Evolutionary conservation across 2,888 invertebrate genomes (phyloP), one percentile per base, ranked within the genome.

Genomic region (Notodromas monacha): DNA sequence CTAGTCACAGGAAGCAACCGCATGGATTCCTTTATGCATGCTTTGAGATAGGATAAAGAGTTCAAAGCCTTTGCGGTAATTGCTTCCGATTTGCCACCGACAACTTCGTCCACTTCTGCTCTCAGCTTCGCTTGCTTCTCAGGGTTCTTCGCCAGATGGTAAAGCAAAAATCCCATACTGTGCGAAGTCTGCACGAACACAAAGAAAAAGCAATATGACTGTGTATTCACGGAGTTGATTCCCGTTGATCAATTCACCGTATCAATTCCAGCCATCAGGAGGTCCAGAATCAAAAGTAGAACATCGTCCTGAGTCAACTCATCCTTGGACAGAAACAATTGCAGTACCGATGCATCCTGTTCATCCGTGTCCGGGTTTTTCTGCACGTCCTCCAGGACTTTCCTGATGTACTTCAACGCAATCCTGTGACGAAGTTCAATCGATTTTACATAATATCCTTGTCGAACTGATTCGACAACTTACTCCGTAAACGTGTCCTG

Each of bases 221-320:
- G 8, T 16, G 26, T 21, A 21, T 21, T 8, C 21, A 26, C 15
- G 34, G 30, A 39, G 35, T 15, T 30, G 6, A 16, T 33, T 34
- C 30, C 36, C 35, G 14, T 15, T 35, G 35, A 12, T n/a, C 12
- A 26, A 12, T n/a, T 21, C n/a, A 21, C 76, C 42, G 76, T 76
- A 45, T 76, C 76, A 38, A 77, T 74, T 35, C 76, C 76, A 36
- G 76, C 76, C 26, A 76, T 54, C 39, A 77, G 72, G 36, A 77
- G 57, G 51, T 77, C 76, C 10, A 76, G 50, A 0, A 76, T 74
- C 52, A 76, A 63, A 35, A 73, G 61, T 14, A 65, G 68, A 1
- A 74, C 76, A 30, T 70, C 65, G 40, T 72, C 72, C 2, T 69
- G 66, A 42, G 72, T 61, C 4, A 68, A 62, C 46, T 76, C 72